phyloP scores from a whole-genome alignment of 2,888 invertebrate genomes.

The Coecobrya sp. region DNA sequence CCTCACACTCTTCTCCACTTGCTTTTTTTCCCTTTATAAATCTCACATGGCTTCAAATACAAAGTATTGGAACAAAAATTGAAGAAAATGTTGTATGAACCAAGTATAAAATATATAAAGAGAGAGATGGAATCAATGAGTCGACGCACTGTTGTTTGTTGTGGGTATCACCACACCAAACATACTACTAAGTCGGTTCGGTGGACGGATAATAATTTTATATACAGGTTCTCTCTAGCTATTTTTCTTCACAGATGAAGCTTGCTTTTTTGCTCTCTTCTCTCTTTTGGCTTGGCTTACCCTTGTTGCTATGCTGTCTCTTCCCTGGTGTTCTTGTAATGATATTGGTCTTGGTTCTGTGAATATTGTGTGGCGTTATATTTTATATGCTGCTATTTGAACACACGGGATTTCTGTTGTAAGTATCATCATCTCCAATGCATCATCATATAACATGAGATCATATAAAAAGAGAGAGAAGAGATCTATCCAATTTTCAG shows the following conservation, averaged over 20 bases:
- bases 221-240: not conserved
- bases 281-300: slow-evolving; percentile 29
- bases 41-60: not conserved
- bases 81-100: not conserved
- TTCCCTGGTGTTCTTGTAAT: not conserved
- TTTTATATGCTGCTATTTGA: not conserved
- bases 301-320: slow-evolving; percentile 64
- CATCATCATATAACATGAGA: too few species aligned
- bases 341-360: not conserved
- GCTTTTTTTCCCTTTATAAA: not conserved
- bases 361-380: not conserved
- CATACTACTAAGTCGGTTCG: not conserved
- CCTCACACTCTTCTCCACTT: not conserved
- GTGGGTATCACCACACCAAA: not conserved
- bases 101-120: not conserved
- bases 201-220: not conserved
- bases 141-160: slow-evolving; percentile 64
- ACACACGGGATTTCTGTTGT: not conserved
- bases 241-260: not conserved
- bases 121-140: slow-evolving; percentile 45
- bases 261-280: not conserved
- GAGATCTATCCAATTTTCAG: slow-evolving; percentile 8
- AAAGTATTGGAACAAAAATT: not conserved
- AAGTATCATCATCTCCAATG: not conserved
- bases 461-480: not conserved